These are phyloP conservation scores for Lanistes nyassanus DNA, from an alignment of 1,140 invertebrate species.

Conservation along the genomic window DNA sequence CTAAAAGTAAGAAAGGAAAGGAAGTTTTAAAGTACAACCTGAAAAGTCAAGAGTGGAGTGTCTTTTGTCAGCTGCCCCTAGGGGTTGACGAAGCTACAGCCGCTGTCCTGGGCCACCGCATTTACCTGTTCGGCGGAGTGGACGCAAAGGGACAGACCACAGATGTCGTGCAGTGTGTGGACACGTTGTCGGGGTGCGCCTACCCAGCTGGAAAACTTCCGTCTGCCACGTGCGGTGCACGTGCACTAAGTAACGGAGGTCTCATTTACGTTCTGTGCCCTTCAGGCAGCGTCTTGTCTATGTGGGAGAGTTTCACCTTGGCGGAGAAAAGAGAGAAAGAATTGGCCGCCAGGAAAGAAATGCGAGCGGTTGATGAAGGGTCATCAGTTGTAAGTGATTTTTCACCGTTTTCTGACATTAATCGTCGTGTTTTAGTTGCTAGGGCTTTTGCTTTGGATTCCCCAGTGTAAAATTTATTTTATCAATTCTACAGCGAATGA, in stretches of 20 bases:
- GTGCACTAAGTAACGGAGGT: slow-evolving; percentile 13
- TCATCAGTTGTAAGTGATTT: no score
- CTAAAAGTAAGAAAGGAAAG: slow-evolving; percentile 16
- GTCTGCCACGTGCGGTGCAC: background rate
- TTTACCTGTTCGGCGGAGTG: slow-evolving; percentile 14
- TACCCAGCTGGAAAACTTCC: slow-evolving; percentile 3
- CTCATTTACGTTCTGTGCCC: slow-evolving; percentile 1
- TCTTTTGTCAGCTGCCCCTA: background rate
- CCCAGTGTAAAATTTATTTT: no score
- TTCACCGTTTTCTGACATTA: no score
- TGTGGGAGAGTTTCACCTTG: background rate
- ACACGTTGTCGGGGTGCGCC: background rate
- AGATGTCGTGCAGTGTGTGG: slow-evolving; percentile 6
- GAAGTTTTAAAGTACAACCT: background rate
- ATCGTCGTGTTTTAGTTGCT: no score
- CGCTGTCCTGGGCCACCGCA: background rate
- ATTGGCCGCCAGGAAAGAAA: no score
- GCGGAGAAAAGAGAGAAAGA: background rate
- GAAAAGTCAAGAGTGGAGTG: background rate
- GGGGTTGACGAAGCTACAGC: background rate
- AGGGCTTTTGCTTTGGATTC: no score
- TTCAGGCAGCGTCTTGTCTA: background rate
- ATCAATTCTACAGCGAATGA: no score
- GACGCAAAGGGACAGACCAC: background rate
- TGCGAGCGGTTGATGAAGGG: no score